phyloP scores from a whole-genome alignment of 2,113 vertebrate species.

The Ailuropoda melanoleuca region DNA sequence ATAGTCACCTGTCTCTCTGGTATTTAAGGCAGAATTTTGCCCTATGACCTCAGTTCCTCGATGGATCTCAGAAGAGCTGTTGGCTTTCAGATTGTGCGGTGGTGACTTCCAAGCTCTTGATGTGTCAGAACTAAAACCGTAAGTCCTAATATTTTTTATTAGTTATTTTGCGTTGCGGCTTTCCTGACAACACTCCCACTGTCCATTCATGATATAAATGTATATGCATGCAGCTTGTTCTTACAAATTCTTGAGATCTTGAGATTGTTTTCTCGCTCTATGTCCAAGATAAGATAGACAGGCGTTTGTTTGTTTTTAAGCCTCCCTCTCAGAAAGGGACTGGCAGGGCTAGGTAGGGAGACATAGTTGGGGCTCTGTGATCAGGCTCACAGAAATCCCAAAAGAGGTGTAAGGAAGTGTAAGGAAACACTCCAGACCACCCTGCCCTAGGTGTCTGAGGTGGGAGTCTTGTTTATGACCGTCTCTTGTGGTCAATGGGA shows the following conservation, averaged over 20 bases:
- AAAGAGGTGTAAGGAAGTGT: background rate
- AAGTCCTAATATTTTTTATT: background rate
- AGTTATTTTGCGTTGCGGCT: background rate
- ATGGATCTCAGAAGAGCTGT: background rate
- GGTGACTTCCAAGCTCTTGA: background rate
- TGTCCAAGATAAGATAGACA: background rate
- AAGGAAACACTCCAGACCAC: background rate
- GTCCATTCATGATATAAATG: background rate
- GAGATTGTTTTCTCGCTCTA: background rate
- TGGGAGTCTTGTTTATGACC: background rate
- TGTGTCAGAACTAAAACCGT: background rate
- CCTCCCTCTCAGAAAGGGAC: background rate
- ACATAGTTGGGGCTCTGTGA: background rate
- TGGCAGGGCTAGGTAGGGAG: background rate
- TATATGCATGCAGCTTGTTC: background rate
- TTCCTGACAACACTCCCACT: background rate
- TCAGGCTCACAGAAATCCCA: background rate
- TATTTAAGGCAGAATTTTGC: background rate
- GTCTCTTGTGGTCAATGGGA: background rate
- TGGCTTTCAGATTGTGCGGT: background rate
- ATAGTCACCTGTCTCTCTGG: background rate
- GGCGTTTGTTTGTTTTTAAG: background rate
- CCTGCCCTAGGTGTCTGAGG: background rate
- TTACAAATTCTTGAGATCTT: background rate
- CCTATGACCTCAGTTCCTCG: background rate